phyloP scores from a whole-genome alignment of 1,140 invertebrate species.

The Asbolus verrucosus region DNA sequence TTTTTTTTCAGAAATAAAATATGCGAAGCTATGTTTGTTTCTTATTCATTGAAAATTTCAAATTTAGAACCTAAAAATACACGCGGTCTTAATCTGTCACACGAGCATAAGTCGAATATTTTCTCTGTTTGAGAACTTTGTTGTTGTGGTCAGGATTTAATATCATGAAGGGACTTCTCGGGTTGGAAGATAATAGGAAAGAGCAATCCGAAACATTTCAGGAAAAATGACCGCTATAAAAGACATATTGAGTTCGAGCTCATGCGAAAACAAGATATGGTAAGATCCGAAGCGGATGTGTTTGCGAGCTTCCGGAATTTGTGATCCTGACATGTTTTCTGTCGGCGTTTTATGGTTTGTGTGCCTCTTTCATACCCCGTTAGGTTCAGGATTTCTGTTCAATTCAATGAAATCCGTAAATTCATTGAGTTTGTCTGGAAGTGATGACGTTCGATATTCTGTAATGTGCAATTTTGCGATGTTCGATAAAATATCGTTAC shows the following conservation, averaged over 20 bases:
- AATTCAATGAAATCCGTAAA: background rate
- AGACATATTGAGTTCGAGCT: no score
- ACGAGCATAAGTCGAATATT: background rate
- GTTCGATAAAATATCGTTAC: background rate
- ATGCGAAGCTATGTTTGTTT: background rate
- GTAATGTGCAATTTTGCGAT: background rate
- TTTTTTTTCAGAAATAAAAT: conserved; percentile 2
- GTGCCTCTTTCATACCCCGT: no score
- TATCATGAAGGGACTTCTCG: no score
- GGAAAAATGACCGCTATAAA: no score
- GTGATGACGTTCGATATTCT: background rate
- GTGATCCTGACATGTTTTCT: background rate
- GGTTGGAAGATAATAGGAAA: no score
- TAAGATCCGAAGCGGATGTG: no score
- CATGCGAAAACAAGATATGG: no score
- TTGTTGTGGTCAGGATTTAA: no score
- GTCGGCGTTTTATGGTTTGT: no score
- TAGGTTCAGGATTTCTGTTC: background rate
- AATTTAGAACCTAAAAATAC: conserved; percentile 17
- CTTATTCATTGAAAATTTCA: conserved; percentile 4
- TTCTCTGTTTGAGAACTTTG: no score
- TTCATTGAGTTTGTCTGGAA: no score
- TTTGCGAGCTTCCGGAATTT: conserved; percentile 18
- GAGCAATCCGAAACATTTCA: no score
- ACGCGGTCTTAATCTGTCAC: background rate